Evolutionary conservation across 2,113 vertebrate species (phyloP).

Genomic region (Chloropsis hardwickii): DNA sequence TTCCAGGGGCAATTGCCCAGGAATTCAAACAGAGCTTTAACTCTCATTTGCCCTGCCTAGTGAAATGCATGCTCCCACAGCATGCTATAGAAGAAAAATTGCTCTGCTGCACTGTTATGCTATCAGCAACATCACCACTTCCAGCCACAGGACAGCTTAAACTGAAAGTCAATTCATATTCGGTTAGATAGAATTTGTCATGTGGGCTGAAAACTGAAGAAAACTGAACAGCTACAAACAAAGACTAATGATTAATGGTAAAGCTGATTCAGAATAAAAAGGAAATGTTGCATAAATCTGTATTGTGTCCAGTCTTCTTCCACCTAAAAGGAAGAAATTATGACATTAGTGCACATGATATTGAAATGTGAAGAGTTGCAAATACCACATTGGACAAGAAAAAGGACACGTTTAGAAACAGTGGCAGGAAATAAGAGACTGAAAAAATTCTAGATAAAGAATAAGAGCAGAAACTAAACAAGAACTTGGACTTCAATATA

Average conservation of each 20-base stretch:
- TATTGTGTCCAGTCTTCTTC: neutral
- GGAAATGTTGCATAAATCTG: neutral
- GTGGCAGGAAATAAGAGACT: neutral
- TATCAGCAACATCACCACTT: neutral
- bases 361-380: neutral
- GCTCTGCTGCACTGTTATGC: neutral
- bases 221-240: neutral
- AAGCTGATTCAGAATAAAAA: neutral
- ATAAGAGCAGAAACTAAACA: neutral
- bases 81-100: neutral
- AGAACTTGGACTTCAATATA: neutral
- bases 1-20: neutral
- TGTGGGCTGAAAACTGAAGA: neutral
- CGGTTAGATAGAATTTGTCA: neutral
- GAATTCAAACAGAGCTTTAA: neutral
- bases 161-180: neutral
- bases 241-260: neutral
- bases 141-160: neutral
- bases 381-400: neutral
- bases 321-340: neutral
- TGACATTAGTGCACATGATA: neutral
- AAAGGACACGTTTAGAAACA: neutral
- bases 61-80: neutral
- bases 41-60: neutral
- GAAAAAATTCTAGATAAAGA: neutral